Evolutionary conservation across 2,113 vertebrate species (phyloP).

Genomic region (Centropristis striata): DNA sequence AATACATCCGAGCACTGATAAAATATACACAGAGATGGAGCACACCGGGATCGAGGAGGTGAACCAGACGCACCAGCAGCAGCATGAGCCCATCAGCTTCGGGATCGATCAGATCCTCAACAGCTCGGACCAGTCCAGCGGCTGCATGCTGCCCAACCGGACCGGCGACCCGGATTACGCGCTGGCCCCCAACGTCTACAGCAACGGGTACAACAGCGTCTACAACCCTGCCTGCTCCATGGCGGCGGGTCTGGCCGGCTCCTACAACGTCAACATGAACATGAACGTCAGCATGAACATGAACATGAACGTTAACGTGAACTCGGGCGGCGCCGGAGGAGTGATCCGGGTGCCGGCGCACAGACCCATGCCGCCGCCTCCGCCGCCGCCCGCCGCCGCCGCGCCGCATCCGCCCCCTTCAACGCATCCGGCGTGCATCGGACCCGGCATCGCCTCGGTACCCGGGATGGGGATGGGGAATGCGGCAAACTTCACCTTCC

Average conservation of each 20-base stretch:
- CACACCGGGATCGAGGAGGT: slow-evolving; percentile 89
- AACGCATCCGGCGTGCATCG: slow-evolving; percentile 85
- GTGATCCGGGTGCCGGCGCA: slow-evolving; percentile 94
- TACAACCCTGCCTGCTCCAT: slow-evolving; percentile 90
- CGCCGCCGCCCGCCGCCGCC: slow-evolving; percentile 86
- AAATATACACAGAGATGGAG: slow-evolving; percentile 84
- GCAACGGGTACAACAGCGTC: slow-evolving; percentile 87
- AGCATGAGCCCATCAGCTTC: slow-evolving; percentile 93
- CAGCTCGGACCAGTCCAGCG: slow-evolving; percentile 87
- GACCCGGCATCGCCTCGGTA: slow-evolving; percentile 82
- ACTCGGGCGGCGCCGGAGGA: slow-evolving; percentile 82
- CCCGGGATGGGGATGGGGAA: slow-evolving; percentile 83
- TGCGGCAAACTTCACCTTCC: slow-evolving; percentile 89
- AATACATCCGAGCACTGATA: slow-evolving; percentile 5
- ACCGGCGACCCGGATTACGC: slow-evolving; percentile 87
- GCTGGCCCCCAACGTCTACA: slow-evolving; percentile 85
- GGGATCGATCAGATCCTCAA: slow-evolving; percentile 96
- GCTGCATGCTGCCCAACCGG: slow-evolving; percentile 87
- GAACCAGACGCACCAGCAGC: slow-evolving; percentile 88
- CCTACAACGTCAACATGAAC: slow-evolving; percentile 91
- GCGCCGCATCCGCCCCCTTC: slow-evolving; percentile 85
- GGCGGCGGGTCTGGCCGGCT: slow-evolving; percentile 84
- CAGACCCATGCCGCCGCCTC: slow-evolving; percentile 89
- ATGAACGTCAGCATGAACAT: slow-evolving; percentile 92
- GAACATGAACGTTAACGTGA: slow-evolving; percentile 88